Base-by-base conservation (phyloP, 2,797 vertebrate species). In the Rhinophrynus dorsalis region DNA sequence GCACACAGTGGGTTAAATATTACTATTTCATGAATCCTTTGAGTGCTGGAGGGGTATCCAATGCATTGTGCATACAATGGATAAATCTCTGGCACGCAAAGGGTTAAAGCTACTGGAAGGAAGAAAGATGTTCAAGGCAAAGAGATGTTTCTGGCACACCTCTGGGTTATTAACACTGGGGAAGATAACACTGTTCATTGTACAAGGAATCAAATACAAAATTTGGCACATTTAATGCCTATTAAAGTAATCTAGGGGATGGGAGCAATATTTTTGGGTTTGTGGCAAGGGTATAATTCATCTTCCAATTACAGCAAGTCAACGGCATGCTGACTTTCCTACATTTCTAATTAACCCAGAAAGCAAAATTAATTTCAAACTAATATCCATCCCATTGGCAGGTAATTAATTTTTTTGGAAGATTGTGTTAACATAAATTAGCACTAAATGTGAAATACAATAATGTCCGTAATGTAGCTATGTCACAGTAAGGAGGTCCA, bases 301-400 rank as follows among this genome's bases (percentile, higher is more conserved):
- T 71, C 68, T 71, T 71, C 68, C 51, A 63, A 71, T 71, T 71
- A 71, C 59, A 29, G 68, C 68, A 71, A 71, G 51, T 71, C 59
- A 71, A 63, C 59, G 30, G 68, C 59, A 57, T 64, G 68, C 68
- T 64, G 68, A 71, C 59, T 71, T 63, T 20, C 51, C 47, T 71
- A 51, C 59, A 71, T 63, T 63, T 71, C 68, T 71, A 71, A 71
- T 71, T 71, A 71, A 71, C 68, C 68, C 68, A 71, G 59, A 71
- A 70, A 70, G 68, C 50, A 70, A 70, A 64, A 64, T 71, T 71
- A 71, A 71, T 71, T 71, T 71, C 51, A 63, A 64, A 71, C 59
- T 71, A 71, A 71, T 71, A 71, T 64, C 59, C 68, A 71, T 71
- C 51, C 68, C 59, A 71, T 71, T 71, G 59, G 68, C 68, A 71